phyloP scores from a whole-genome alignment of 2,113 vertebrate genomes.

The Petrocephalus zakoni region DNA sequence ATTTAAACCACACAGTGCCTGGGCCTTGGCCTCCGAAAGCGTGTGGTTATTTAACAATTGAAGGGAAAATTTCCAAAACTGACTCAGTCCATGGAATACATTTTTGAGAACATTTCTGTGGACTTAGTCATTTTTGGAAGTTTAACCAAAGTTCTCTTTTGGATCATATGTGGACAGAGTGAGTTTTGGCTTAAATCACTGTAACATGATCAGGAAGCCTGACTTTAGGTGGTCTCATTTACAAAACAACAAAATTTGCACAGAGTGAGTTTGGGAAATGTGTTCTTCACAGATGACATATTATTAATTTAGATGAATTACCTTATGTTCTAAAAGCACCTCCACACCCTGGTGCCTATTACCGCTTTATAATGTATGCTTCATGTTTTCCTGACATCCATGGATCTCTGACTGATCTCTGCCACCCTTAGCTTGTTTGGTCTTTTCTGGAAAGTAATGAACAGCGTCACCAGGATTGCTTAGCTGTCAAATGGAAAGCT shows the following conservation, averaged over 20 bases:
- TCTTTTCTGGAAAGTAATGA: background rate
- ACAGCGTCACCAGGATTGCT: background rate
- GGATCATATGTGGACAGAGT: background rate
- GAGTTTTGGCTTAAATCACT: background rate
- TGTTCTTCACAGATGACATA: background rate
- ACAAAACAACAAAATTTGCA: background rate
- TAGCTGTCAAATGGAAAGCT: background rate
- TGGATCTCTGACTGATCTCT: background rate
- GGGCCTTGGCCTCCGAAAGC: background rate
- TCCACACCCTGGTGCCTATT: background rate
- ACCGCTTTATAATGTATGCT: background rate
- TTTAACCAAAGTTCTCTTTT: background rate
- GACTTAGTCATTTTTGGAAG: background rate
- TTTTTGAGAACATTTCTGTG: background rate
- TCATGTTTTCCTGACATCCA: background rate
- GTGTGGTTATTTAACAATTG: background rate
- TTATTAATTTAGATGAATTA: background rate
- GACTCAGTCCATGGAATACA: no score
- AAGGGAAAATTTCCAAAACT: background rate
- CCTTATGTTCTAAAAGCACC: background rate
- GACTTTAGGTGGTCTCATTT: background rate
- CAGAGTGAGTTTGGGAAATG: background rate
- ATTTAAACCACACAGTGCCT: background rate
- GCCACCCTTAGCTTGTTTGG: background rate
- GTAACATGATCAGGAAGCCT: background rate